phyloP scores from a whole-genome alignment of 2,797 vertebrate genomes.

The Poliocrania exsul region DNA sequence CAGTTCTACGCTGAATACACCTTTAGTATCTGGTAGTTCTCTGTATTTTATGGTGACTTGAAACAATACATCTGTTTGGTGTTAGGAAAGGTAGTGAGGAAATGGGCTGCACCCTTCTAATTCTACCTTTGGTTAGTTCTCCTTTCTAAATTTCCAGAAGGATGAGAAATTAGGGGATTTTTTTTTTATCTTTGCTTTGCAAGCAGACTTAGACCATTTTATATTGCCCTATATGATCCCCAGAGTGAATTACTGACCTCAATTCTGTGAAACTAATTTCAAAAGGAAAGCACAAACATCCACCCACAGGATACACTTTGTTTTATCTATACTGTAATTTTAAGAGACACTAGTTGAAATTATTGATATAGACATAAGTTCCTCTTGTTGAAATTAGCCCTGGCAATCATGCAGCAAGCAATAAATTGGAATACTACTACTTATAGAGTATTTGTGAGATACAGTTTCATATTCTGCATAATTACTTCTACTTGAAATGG shows the following conservation, averaged over 20 bases:
- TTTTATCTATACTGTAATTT: not conserved
- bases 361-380: not conserved
- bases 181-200: not conserved
- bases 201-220: not conserved
- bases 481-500: not conserved
- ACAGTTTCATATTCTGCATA: not conserved
- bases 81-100: not conserved
- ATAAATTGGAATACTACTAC: not conserved
- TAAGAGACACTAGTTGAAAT: not conserved
- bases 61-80: not conserved
- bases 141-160: not conserved
- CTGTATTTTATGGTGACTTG: not conserved
- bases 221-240: not conserved
- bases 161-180: rapidly evolving
- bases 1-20: not conserved
- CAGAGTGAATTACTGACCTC: not conserved
- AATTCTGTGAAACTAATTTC: not conserved
- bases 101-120: not conserved
- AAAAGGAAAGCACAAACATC: not conserved
- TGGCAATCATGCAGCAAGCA: not conserved
- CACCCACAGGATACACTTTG: not conserved
- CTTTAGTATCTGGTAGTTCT: not conserved
- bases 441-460: not conserved
- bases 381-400: not conserved
- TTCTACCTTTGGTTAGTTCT: not conserved